These are phyloP conservation scores for Lagopus leucura DNA, from an alignment of 2,113 vertebrate genomes.

Conservation along the genomic window DNA sequence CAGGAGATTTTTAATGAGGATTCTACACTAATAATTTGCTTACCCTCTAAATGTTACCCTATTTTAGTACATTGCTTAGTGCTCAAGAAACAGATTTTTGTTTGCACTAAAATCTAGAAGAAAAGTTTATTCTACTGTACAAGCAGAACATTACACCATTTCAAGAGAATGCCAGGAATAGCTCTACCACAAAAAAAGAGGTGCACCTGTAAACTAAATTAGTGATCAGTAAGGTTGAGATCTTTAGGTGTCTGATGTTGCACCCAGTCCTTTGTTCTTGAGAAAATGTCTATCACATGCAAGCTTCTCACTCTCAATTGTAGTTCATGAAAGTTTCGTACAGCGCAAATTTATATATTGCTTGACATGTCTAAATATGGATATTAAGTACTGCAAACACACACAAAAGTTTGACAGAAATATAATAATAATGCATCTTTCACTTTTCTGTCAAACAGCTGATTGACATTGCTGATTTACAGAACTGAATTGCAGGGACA, in stretches of 20 bases:
- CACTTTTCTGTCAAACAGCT: not conserved
- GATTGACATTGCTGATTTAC: not conserved
- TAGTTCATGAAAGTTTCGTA: not conserved
- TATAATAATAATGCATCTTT: not conserved
- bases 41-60: not conserved
- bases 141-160: not conserved
- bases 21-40: not conserved
- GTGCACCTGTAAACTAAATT: not conserved
- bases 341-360: not conserved
- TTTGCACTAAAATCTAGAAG: not conserved
- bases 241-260: not conserved
- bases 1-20: not conserved
- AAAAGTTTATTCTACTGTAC: not conserved
- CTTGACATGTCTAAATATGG: not conserved
- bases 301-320: not conserved
- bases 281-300: not conserved
- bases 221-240: not conserved
- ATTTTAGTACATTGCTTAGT: not conserved
- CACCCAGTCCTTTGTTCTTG: not conserved
- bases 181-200: not conserved
- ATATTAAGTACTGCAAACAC: not conserved
- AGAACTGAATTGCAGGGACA: not conserved
- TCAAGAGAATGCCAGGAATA: not conserved
- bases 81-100: not conserved
- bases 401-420: not conserved